Evolutionary conservation across 2,113 vertebrate genomes (phyloP).

Genomic region (Australoheros scitulus): DNA sequence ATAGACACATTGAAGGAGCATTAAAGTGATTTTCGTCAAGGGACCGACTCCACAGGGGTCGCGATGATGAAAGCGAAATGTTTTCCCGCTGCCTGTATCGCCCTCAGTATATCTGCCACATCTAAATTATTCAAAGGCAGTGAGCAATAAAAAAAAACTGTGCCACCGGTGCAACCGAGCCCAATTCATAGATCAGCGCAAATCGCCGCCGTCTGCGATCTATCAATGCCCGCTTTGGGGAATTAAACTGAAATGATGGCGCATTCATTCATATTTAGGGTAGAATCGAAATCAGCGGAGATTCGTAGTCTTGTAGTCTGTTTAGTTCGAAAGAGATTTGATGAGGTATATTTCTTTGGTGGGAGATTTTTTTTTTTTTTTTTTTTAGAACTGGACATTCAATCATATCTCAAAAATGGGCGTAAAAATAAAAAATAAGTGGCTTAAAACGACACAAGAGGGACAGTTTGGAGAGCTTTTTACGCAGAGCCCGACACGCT

Average conservation of each 20-base stretch:
- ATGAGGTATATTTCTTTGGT: not conserved
- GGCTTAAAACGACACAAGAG: not conserved
- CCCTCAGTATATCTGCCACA: conserved; percentile 21
- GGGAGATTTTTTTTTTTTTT: not conserved
- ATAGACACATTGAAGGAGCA: conserved; percentile 7
- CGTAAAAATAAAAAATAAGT: not conserved
- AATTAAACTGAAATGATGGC: not conserved
- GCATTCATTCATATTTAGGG: conserved; percentile 31
- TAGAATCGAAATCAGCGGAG: no score
- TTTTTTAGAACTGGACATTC: not conserved
- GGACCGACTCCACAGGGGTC: conserved; percentile 43
- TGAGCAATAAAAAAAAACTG: not conserved
- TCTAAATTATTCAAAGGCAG: conserved; percentile 62
- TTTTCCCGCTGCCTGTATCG: not conserved
- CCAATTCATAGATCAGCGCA: conserved; percentile 22
- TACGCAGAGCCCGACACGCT: conserved; percentile 18
- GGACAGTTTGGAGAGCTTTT: conserved; percentile 31
- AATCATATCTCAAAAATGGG: not conserved
- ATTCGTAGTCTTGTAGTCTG: not conserved
- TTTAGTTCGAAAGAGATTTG: not conserved
- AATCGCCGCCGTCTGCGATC: conserved; percentile 17
- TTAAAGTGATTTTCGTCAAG: conserved; percentile 44
- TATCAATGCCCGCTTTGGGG: conserved; percentile 2
- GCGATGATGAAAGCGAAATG: conserved; percentile 29
- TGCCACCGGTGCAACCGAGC: conserved; percentile 20